Base-by-base conservation (phyloP, 2,113 vertebrate genomes). In the Indicator indicator region DNA sequence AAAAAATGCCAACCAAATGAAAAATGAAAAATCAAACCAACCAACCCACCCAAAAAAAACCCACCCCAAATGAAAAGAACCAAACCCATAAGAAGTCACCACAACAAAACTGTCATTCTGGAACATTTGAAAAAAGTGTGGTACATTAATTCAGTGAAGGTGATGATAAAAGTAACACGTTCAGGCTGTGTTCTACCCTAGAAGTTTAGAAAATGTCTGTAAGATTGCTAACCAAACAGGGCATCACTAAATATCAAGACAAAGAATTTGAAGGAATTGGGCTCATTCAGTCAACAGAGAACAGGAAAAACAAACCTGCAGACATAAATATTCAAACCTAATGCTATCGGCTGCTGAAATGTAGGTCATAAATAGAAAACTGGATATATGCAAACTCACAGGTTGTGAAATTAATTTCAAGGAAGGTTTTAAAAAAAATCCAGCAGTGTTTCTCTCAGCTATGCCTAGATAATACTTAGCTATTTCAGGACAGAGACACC, bases 201-300 rank as follows among this genome's bases (percentile, higher is more conserved):
- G 11, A 83, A 69, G 28, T 65, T 86, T 32, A 76, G 16, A 86
- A 71, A 63, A 65, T 1, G 4, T 64, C n/a, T 60, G 44, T 2
- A 71, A 42, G 26, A 54, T 4, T 24, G 14, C 30, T 86, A 63
- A 76, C 80, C 18, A 73, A 88, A 52, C 5, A 78, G 26, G 46
- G 13, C 46, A 76, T 40, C 46, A 76, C 36, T 86, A 68, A 69
- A 46, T 58, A 76, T 16, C 27, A 75, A 60, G 84, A 86, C 50
- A 90, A 82, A 54, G 26, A 62, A 83, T 48, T 38, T 60, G 38
- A 92, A 94, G 48, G 52, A 92, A 54, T 26, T 65, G 32, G 30
- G 32, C 48, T 94, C 55, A 79, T 69, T 92, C 48, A 60, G 46
- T 70, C 76, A 95, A 93, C 19, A 90, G 78, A 81, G 71, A 83